These are phyloP conservation scores for Parazoanthus atlanticus DNA, from an alignment of 92 coral and sea anemone genomes.

Conservation along the genomic window DNA sequence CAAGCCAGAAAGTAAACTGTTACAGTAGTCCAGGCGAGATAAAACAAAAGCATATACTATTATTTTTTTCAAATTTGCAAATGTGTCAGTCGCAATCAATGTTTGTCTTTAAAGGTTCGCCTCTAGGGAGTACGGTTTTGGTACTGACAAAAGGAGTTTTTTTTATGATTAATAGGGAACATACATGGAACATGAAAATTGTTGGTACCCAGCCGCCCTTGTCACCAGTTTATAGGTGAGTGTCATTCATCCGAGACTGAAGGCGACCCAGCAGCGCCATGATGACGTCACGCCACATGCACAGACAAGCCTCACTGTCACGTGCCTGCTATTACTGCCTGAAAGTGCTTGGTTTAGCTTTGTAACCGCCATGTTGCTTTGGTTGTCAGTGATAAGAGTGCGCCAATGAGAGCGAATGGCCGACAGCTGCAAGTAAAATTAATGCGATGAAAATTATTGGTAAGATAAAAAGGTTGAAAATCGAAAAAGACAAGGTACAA, in stretches of 20 bases:
- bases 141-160: too few relatives aligned
- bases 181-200: background rate
- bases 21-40: too few relatives aligned
- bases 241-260: background rate
- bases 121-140: too few relatives aligned
- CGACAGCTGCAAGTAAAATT: background rate
- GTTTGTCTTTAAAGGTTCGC: too few relatives aligned
- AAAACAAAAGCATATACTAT: too few relatives aligned
- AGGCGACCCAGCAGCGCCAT: slow-evolving; percentile 32
- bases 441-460: background rate
- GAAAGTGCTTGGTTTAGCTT: slow-evolving; percentile 19
- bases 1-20: too few relatives aligned
- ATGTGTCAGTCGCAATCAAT: too few relatives aligned
- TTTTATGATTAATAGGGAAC: background rate
- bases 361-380: slow-evolving; percentile 17
- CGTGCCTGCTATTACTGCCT: background rate
- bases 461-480: background rate
- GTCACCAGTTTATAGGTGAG: background rate
- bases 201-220: background rate
- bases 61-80: too few relatives aligned
- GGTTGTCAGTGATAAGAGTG: background rate
- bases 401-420: background rate
- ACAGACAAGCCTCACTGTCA: slow-evolving; percentile 28
- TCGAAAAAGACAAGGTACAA: background rate
- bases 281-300: slow-evolving; percentile 31